These are phyloP conservation scores for Thecocarcelia acutangulata DNA, from an alignment of 2,888 invertebrate genomes.

Conservation along the genomic window DNA sequence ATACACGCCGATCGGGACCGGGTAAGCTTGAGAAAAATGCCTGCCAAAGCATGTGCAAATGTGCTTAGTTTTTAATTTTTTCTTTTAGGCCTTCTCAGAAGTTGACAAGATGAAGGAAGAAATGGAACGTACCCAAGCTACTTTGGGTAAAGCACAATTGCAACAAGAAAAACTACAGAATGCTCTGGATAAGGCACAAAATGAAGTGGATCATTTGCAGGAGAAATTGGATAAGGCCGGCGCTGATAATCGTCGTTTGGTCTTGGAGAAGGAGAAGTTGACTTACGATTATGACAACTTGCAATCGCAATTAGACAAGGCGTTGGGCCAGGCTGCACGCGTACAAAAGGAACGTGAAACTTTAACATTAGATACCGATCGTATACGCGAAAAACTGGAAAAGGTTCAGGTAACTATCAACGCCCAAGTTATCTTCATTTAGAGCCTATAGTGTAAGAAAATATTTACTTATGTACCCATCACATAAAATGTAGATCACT, in stretches of 20 bases:
- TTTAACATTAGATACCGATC: slow-evolving; percentile 91
- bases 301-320: slow-evolving; percentile 95
- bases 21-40: slow-evolving; percentile 71
- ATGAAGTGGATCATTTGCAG: slow-evolving; percentile 93
- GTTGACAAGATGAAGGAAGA: slow-evolving; percentile 94
- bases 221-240: slow-evolving; percentile 92
- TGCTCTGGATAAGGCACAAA: slow-evolving; percentile 93
- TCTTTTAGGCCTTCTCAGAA: slow-evolving; percentile 85
- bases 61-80: background rate
- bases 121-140: slow-evolving; percentile 93
- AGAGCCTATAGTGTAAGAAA: background rate
- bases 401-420: slow-evolving; percentile 88
- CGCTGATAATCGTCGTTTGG: slow-evolving; percentile 88
- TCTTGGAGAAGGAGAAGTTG: slow-evolving; percentile 94
- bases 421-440: slow-evolving; percentile 23
- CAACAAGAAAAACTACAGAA: slow-evolving; percentile 96
- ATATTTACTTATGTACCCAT: background rate
- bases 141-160: slow-evolving; percentile 93
- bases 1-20: slow-evolving; percentile 94
- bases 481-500: slow-evolving; percentile 33
- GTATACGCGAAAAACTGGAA: slow-evolving; percentile 93
- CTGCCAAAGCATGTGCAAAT: too few species aligned
- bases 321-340: slow-evolving; percentile 91
- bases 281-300: slow-evolving; percentile 94
- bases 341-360: slow-evolving; percentile 95